phyloP scores from a whole-genome alignment of 2,797 vertebrate species.

The Phyllotis vaccarum region DNA sequence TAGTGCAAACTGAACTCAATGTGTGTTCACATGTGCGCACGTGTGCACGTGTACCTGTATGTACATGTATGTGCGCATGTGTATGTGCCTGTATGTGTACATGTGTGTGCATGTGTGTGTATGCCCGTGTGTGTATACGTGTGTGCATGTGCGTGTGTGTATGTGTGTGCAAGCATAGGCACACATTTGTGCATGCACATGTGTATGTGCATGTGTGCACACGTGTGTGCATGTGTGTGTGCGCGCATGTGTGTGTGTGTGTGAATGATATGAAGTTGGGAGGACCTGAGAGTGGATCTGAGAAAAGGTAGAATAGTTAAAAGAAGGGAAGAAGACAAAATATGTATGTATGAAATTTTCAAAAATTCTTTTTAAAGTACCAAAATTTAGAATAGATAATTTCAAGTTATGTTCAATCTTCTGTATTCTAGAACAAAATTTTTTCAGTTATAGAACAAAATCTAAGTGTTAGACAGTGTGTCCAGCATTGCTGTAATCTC shows the following conservation, averaged over 20 bases:
- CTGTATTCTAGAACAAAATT: neutral
- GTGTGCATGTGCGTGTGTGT: no score
- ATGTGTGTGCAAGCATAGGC: no score
- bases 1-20: neutral
- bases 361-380: neutral
- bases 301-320: neutral
- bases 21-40: neutral
- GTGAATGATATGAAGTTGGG: neutral
- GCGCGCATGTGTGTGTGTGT: no score
- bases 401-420: constrained; percentile 12
- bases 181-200: neutral
- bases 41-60: no score
- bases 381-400: constrained; percentile 19
- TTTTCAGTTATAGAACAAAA: neutral
- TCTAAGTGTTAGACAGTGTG: no score
- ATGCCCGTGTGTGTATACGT: neutral
- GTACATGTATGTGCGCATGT: neutral
- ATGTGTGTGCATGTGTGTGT: neutral
- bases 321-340: neutral
- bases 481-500: neutral
- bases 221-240: neutral
- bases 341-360: neutral
- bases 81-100: neutral
- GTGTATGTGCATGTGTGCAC: neutral
- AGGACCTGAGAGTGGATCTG: neutral